These are phyloP conservation scores for Platalea minor DNA, from an alignment of 2,797 vertebrate genomes.

Conservation along the genomic window DNA sequence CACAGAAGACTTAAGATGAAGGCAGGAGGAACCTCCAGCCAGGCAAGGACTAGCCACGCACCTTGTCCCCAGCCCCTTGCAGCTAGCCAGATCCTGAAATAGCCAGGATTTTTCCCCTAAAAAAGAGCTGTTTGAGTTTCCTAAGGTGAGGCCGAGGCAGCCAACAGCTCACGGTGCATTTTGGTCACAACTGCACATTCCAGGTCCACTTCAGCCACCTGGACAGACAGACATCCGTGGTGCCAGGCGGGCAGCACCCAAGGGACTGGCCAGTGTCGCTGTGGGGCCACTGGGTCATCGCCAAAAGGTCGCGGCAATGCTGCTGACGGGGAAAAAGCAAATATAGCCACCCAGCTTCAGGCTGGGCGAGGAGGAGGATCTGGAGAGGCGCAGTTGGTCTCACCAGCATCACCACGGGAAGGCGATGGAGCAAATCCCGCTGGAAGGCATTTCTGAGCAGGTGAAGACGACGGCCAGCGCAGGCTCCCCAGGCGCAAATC, in stretches of 20 bases:
- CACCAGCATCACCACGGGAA: background rate
- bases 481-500: background rate
- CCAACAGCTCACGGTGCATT: accelerated
- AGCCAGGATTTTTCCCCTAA: accelerated
- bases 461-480: accelerated
- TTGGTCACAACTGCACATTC: accelerated
- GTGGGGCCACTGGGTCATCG: accelerated
- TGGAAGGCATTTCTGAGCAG: background rate
- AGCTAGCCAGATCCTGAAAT: background rate
- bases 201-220: background rate
- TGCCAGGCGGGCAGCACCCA: background rate
- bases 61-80: background rate
- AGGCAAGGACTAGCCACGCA: background rate
- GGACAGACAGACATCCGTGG: accelerated
- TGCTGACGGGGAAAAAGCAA: background rate
- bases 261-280: background rate
- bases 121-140: background rate
- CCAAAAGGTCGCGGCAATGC: accelerated
- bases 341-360: background rate
- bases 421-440: background rate
- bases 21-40: background rate
- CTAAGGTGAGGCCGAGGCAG: background rate
- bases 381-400: accelerated
- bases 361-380: background rate
- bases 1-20: no score